phyloP scores from a whole-genome alignment of 2,888 invertebrate species.

The Nezara viridula region DNA sequence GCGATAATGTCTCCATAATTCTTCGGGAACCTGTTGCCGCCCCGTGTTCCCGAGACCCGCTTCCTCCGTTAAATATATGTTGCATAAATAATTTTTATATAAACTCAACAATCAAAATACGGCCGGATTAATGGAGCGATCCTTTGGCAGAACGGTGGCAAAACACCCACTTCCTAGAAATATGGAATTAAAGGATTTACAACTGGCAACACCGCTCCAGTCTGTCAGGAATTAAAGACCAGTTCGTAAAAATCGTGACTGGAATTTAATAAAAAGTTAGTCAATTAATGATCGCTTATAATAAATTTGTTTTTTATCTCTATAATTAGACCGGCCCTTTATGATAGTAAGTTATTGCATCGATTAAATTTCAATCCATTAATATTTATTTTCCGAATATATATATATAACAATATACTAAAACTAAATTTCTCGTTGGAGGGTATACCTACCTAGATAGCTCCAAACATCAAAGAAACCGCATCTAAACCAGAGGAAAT shows the following conservation, averaged over 20 bases:
- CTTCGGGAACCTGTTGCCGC: constrained; percentile 20
- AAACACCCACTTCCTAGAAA: background rate
- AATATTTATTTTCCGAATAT: background rate
- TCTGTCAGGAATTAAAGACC: background rate
- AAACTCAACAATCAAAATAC: constrained; percentile 9
- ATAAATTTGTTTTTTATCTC: background rate
- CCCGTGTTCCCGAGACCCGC: background rate
- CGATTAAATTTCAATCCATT: background rate
- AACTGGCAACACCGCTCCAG: background rate
- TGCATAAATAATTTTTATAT: constrained; percentile 1
- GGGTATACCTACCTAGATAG: background rate
- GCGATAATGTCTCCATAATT: constrained; percentile 15
- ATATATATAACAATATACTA: no score
- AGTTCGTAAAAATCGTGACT: constrained; percentile 2
- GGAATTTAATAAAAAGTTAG: background rate
- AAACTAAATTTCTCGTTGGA: no score
- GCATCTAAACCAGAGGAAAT: background rate
- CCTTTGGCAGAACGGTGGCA: background rate
- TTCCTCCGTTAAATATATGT: background rate
- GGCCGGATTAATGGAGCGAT: background rate
- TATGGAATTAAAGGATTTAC: background rate
- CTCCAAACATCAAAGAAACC: background rate
- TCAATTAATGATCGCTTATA: background rate
- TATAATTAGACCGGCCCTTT: background rate
- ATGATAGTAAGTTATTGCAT: background rate